Evolutionary conservation across 2,113 vertebrate species (phyloP), one percentile per base, ranked within the genome.

Genomic region (Alligator mississippiensis): DNA sequence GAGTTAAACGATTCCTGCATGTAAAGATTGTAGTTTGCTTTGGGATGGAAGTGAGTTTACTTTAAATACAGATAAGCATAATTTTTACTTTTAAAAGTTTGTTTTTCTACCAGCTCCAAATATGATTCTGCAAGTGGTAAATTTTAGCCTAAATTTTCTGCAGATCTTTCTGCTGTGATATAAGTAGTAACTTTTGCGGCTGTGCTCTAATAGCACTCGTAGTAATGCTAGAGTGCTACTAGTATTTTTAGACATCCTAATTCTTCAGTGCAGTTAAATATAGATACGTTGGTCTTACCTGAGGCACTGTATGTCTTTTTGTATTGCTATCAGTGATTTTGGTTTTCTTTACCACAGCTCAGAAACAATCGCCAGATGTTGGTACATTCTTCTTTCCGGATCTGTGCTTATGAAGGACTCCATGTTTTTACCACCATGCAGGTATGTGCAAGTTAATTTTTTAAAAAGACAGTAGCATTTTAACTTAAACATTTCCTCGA

Each of bases 361-460:
- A 57, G 99, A 99, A 97, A 99, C 97, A 81, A 97, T 99, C 93
- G 99, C 99, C 92, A 98, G 98, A 97, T 99, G 99, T 95, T 99
- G 99, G 99, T 99, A 99, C 95, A 99, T 99, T 92, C 98, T 99
- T 81, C 99, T 99, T 66, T 99, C 99, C 54, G 99, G 99, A n/a
- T 99, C 99, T 3, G 99, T 99, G 80, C 98, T 99, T 77, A 98
- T 99, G 97, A 99, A 99, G 97, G 99, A 99, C 96, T 99, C 99
- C 96, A 99, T 99, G 99, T 99, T 98, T 97, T 97, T 99, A 93
- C 99, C 99, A 83, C 98, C 99, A 58, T 99, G 99, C 98, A 99
- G 99, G 99, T 99, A 98, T 9, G 98, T 98, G 77, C 89, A 94
- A 15, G 59, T 92, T 85, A 77, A 16, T 55, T 91, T 4, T 34